Percentiles rank a stretch among this genome's conserved stretches.
phyloP scores from a whole-genome alignment of 2,888 invertebrate species.

The Rhyacophila evoluta region DNA sequence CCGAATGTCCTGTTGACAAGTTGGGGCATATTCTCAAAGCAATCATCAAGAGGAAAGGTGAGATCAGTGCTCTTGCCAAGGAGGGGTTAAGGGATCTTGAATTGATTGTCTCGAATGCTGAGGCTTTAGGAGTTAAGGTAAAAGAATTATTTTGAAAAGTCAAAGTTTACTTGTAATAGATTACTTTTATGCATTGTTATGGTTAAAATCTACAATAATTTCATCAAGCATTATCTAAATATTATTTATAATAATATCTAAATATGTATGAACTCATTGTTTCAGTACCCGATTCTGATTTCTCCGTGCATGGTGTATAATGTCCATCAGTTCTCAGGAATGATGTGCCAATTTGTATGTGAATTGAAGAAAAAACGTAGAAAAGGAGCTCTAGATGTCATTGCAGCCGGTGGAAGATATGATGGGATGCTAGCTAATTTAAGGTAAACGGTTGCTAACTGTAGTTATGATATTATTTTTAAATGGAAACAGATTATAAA shows the following conservation, averaged over 20 bases:
- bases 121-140: constrained; percentile 82
- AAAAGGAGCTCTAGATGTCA: constrained; percentile 72
- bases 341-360: constrained; percentile 74
- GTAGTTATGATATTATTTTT: no score
- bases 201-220: no score
- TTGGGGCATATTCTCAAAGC: constrained; percentile 72
- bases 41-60: constrained; percentile 78
- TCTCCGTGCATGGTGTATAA: constrained; percentile 69
- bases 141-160: no score
- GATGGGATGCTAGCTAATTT: constrained; percentile 83
- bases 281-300: constrained; percentile 72
- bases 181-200: no score
- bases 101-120: constrained; percentile 76
- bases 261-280: no score
- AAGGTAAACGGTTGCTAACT: no score
- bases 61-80: constrained; percentile 75
- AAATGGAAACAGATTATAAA: no score
- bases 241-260: no score
- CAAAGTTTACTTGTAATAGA: no score
- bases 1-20: constrained; percentile 74
- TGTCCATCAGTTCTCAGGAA: constrained; percentile 69
- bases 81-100: constrained; percentile 83
- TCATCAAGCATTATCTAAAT: no score
- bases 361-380: constrained; percentile 70
- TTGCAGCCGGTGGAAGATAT: constrained; percentile 92